Evolutionary conservation across 2,888 invertebrate species (phyloP), one percentile per base, ranked within the genome.

Genomic region (Hirtodrosophila trivittata): DNA sequence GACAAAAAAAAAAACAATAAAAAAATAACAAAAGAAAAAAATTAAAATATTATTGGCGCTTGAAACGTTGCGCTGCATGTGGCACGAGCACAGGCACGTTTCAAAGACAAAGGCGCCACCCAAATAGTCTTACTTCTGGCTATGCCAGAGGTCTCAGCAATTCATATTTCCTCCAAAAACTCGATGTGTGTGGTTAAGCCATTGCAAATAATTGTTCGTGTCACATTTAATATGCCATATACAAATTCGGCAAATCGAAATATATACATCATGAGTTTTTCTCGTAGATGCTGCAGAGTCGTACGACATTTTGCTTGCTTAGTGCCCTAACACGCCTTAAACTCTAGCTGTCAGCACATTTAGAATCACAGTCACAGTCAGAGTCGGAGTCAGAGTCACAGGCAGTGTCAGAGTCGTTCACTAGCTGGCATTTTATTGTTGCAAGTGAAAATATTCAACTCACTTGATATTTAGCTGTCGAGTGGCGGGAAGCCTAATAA

Each of bases 71-170:
- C 80, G 43, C 83, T 65, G 83, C 78, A 80, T 83, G 83, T 80
- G 83, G 81, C 81, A 77, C 60, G 71, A 59, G 63, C 65, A 59
- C 30, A 43, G 74, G 73, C 78, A 78, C 78, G 78, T 77, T 82
- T 72, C 78, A 78, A 67, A 72, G 72, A 73, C 72, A 73, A 80
- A 78, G 65, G 80, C 80, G 80, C 80, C 80, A 80, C 80, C 83
- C 80, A 78, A 80, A 80, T 65, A 58, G 77, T 55, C 14, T 55
- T 63, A 55, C 70, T 69, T 49, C 63, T 68, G 70, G 54, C 69
- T 70, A 41, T 50, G 54, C 18, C 18, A 21, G 18, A 21, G 18
- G 50, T 41, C 57, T 49, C 45, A 25, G 45, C 57, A 60, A 55
- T 59, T 73, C 74, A 74, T 80, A 71, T 51, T 50, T 30, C 25